Base-by-base conservation (phyloP, 2,888 invertebrate genomes). In the Ceramica pisi region DNA sequence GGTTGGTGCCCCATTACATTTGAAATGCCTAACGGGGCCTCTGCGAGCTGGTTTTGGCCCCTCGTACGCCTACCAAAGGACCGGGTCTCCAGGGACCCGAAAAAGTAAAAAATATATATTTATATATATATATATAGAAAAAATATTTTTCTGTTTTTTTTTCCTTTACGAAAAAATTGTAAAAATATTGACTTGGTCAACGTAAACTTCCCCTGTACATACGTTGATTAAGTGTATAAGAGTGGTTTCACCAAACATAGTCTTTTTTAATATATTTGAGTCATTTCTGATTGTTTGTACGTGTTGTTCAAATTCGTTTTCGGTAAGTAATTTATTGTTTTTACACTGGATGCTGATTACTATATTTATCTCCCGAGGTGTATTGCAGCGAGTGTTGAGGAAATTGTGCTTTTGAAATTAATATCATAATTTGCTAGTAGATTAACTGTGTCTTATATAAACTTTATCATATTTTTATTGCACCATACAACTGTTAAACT, bases 251-350 rank as follows among this genome's bases (percentile, higher is more conserved):
- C 90, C 90, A 87, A 91, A 90, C 81, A 90, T 86, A 86, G 90
- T 86, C 79, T 66, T 86, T 85, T 88, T 90, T 86, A 90, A 90
- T 89, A 86, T 76, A 85, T 89, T 88, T 88, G 80, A 81, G 83
- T 87, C 74, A 75, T 87, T 86, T 87, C 73, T 77, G 81, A 87
- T 82, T 81, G 81, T 82, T 62, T 50, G 67, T 78, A 78, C 77
- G 78, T 76, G 81, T 80, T 78, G 72, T 83, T 82, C 83, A 86
- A 83, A 80, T 86, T 72, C 71, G 67, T 71, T 83, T 85, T 80
- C 84, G 81, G 79, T 66, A 70, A 68, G 79, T 78, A 83, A 86
- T 86, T 83, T 85, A 86, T 83, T 83, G 82, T 83, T 88, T 86
- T 89, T 86, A 81, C 80, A 71, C 72, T 66, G 72, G 3, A 44